Conservation (phyloP, 1,140 invertebrate species). For the Venustaconcha ellipsiformis region DNA sequence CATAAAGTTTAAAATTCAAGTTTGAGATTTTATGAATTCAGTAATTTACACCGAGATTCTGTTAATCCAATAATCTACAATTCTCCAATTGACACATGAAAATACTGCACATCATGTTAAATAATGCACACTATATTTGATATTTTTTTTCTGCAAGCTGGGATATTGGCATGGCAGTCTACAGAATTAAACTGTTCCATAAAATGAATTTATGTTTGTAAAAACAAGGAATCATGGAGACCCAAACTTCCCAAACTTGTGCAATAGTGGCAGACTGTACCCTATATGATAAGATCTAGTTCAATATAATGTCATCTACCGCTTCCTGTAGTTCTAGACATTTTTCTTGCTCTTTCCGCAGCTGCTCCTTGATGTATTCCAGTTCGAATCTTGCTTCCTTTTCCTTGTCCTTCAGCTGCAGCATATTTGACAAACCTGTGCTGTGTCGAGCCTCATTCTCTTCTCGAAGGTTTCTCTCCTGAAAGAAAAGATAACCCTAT, state of each 20-base stretch:
- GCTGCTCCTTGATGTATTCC: slow-evolving; percentile 48
- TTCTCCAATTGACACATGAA: no score
- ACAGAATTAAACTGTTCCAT: not conserved
- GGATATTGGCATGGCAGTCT: not conserved
- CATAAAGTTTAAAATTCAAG: no score
- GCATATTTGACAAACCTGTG: slow-evolving; percentile 50
- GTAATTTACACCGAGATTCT: no score
- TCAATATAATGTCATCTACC: slow-evolving; percentile 27
- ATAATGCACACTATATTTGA: not conserved
- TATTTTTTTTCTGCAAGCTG: not conserved
- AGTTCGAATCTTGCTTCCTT: slow-evolving; percentile 54
- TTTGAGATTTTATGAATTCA: no score
- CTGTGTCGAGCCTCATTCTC: slow-evolving; percentile 47
- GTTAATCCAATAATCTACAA: no score
- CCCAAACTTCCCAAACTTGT: no score
- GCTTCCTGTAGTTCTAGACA: slow-evolving; percentile 50
- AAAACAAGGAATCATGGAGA: not conserved
- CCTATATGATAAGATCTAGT: not conserved
- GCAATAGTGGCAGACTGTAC: no score
- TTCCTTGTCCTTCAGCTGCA: slow-evolving; percentile 51
- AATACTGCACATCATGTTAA: no score
- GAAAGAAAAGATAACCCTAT: slow-evolving; percentile 3
- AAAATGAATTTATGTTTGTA: not conserved
- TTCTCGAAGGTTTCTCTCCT: slow-evolving; percentile 60
- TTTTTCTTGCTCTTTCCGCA: slow-evolving; percentile 55